Conservation (phyloP, 2,113 vertebrate genomes). For the Triplophysa tibetana region DNA sequence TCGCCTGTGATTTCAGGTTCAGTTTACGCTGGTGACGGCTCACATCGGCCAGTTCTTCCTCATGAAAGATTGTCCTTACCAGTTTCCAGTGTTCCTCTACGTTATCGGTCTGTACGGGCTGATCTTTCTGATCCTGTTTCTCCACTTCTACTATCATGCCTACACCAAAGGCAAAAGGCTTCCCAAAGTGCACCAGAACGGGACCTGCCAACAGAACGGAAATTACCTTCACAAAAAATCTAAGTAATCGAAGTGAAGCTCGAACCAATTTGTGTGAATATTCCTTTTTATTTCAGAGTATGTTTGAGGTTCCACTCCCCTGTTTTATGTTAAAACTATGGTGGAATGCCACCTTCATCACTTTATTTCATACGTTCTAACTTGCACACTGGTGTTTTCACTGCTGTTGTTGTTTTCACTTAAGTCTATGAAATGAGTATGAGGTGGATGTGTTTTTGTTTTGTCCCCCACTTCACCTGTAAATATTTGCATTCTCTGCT, state of each 20-base stretch:
- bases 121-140: slow-evolving; percentile 81
- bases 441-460: slow-evolving; percentile 26
- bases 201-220: slow-evolving; percentile 60
- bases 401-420: slow-evolving; percentile 46
- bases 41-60: slow-evolving; percentile 84
- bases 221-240: slow-evolving; percentile 41
- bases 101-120: slow-evolving; percentile 79
- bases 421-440: slow-evolving; percentile 47
- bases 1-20: slow-evolving; percentile 68
- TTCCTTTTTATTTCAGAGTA: slow-evolving; percentile 51
- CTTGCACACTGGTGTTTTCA: slow-evolving; percentile 42
- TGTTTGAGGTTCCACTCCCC: slow-evolving; percentile 22
- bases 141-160: slow-evolving; percentile 85
- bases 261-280: slow-evolving; percentile 31
- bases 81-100: slow-evolving; percentile 83
- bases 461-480: slow-evolving; percentile 13
- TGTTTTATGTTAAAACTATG: slow-evolving; percentile 57
- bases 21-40: slow-evolving; percentile 78
- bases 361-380: slow-evolving; percentile 29
- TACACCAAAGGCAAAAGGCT: slow-evolving; percentile 82
- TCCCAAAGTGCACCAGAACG: slow-evolving; percentile 74
- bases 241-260: slow-evolving; percentile 33
- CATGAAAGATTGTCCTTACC: slow-evolving; percentile 83
- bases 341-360: slow-evolving; percentile 48
- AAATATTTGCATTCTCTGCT: slow-evolving; percentile 23